Percentiles rank a stretch among this genome's conserved stretches.
Evolutionary conservation across 35 echinoderm and acorn worm genomes (phyloP).

Genomic region (Lytechinus pictus): DNA sequence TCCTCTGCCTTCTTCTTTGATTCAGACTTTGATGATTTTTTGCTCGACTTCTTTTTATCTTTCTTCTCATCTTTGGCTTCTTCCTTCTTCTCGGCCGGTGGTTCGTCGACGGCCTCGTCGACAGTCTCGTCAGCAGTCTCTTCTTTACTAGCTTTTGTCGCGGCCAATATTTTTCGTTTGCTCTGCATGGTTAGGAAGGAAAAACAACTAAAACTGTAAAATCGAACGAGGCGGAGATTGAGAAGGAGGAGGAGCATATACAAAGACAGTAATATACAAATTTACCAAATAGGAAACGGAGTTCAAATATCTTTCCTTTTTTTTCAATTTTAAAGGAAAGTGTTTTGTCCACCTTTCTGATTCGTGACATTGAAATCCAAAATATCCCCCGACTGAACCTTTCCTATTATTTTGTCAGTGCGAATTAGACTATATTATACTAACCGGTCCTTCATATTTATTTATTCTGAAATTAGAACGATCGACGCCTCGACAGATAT

Average conservation of each 20-base stretch:
- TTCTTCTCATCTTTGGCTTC: slow-evolving; percentile 29
- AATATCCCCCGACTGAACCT: background rate
- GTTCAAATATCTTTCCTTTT: no score
- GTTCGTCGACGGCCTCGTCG: background rate
- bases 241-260: background rate
- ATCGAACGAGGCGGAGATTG: background rate
- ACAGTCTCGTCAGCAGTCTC: background rate
- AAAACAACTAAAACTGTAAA: background rate
- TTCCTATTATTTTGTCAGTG: background rate
- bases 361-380: background rate
- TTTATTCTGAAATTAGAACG: slow-evolving; percentile 86
- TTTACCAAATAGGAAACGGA: no score
- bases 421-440: background rate
- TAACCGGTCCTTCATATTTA: slow-evolving; percentile 92
- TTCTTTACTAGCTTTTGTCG: slow-evolving; percentile 11
- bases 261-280: background rate
- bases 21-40: background rate
- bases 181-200: background rate
- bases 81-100: slow-evolving; percentile 8
- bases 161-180: slow-evolving; percentile 15
- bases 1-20: background rate
- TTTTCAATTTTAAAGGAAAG: no score
- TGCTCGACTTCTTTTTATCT: background rate
- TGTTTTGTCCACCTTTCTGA: no score
- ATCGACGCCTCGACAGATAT: slow-evolving; percentile 83